Base-by-base conservation (phyloP, 2,888 invertebrate genomes). In the Smittia aterrima region DNA sequence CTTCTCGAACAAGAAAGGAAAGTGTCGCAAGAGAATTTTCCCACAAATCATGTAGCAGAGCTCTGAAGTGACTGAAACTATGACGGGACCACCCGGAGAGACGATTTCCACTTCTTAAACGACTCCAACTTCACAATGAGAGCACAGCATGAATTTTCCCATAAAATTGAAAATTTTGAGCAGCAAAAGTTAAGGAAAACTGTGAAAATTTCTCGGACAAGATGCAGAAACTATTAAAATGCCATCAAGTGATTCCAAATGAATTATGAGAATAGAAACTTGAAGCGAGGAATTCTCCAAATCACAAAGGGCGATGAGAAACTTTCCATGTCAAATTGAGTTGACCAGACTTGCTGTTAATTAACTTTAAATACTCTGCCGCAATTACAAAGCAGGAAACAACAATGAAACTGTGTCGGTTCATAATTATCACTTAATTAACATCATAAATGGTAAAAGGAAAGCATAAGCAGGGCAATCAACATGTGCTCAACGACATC, bases 351-450 rank as follows among this genome's bases (percentile, higher is more conserved):
- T 47, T 47, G 47, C 16, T 47, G 47, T 47, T 47, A 47, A 47
- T 47, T 47, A 11, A n/a, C 47, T 47, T 3, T 3, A n/a, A 47
- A 47, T 11, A n/a, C n/a, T 47, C 11, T n/a, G 32, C 3, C 32
- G 32, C 9, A 32, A 32, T 9, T 32, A 32, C 32, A 32, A 9
- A 32, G 32, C n/a, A 47, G 11, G 16, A 16, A 47, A 47, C 47
- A 47, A 47, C 47, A 47, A 47, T n/a, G 16, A 47, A 32, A 47
- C 3, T 47, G 16, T 47, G 47, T 47, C 47, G 16, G n/a, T 47
- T 47, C 11, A 47, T 47, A 47, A 47, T 47, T 16, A 47, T 47
- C 47, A 47, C 47, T 47, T n/a, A 47, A 47, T 47, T 47, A 47
- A 47, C 47, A 47, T 47, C 16, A 47, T 47, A 16, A 47, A 47